phyloP scores from a whole-genome alignment of 1,140 invertebrate species.

The Campoletis sonorensis region DNA sequence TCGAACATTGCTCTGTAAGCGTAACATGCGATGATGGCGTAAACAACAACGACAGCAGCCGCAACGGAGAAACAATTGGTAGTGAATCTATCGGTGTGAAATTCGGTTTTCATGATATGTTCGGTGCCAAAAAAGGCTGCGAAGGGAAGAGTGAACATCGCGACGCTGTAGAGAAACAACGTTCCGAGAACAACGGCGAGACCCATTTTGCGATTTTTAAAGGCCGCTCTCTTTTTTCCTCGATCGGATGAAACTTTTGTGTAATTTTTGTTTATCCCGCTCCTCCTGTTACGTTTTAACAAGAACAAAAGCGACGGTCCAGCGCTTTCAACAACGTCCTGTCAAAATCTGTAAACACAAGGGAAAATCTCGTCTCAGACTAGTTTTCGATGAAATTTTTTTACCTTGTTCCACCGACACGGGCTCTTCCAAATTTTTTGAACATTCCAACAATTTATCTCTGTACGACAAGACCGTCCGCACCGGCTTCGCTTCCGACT shows the following conservation, averaged over 20 bases:
- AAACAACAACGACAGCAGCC: conserved; percentile 85
- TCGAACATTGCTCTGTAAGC: conserved; percentile 88
- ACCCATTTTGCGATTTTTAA: conserved; percentile 57
- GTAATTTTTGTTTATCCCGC: no score
- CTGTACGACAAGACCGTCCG: conserved; percentile 82
- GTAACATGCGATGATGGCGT: conserved; percentile 87
- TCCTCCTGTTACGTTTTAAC: no score
- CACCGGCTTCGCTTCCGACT: conserved; percentile 82
- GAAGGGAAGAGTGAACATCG: conserved; percentile 91
- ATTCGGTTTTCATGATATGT: conserved; percentile 80
- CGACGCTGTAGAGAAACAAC: conserved; percentile 85
- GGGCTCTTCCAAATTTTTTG: conserved; percentile 58
- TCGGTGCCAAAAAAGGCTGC: conserved; percentile 83
- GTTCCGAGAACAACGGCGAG: conserved; percentile 76
- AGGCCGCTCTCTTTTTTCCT: background rate
- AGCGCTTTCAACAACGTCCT: background rate
- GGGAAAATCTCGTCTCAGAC: conserved; percentile 55
- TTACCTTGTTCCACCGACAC: conserved; percentile 21
- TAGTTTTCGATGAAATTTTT: background rate
- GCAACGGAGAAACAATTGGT: conserved; percentile 86
- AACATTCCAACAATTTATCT: conserved; percentile 75
- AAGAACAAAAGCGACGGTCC: no score
- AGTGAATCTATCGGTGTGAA: conserved; percentile 79
- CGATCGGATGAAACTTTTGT: no score
- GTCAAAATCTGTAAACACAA: conserved; percentile 54